These are phyloP conservation scores for Aleiodes testaceus DNA, from an alignment of 2,888 invertebrate genomes.

Conservation along the genomic window DNA sequence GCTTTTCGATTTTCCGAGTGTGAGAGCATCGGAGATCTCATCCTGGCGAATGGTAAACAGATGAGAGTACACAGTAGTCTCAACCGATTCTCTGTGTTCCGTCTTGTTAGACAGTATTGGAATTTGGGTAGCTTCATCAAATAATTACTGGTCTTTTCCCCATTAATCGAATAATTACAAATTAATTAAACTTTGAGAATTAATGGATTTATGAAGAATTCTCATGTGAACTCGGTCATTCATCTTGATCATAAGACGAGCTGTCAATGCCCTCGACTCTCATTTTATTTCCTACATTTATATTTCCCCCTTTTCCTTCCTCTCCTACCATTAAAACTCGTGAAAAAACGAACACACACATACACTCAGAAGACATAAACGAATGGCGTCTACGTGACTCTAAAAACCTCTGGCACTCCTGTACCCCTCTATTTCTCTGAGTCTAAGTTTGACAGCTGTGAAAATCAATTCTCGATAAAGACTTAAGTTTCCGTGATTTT, in stretches of 20 bases:
- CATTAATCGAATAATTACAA: not conserved
- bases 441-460: conserved; percentile 35
- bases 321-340: conserved; percentile 2
- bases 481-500: not conserved
- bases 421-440: conserved; percentile 22
- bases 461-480: conserved; percentile 39
- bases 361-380: conserved; percentile 46
- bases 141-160: no score
- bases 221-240: conserved; percentile 51
- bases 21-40: conserved; percentile 33
- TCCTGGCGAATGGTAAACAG: not conserved
- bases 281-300: conserved; percentile 15
- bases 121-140: not conserved
- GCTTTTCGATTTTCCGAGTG: conserved; percentile 41
- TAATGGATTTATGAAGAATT: conserved; percentile 59
- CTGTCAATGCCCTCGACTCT: conserved; percentile 23
- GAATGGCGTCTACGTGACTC: conserved; percentile 51
- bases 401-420: conserved; percentile 18
- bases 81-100: conserved; percentile 4
- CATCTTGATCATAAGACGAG: conserved; percentile 59
- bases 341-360: conserved; percentile 12
- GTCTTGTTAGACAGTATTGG: conserved; percentile 13
- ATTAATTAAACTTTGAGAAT: conserved; percentile 8
- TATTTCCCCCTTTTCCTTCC: not conserved
- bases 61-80: conserved; percentile 16